phyloP scores from a whole-genome alignment of 2,113 vertebrate genomes.

The human (Homo sapiens) region GRCh38 chr6:41821001-41821500 shows the following conservation, averaged over 20 bases:
- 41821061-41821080: background rate
- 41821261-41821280: background rate
- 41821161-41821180: background rate
- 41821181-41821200: background rate
- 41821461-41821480: background rate
- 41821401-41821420: background rate
- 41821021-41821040: background rate
- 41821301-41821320: background rate
- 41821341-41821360: background rate
- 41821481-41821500: background rate
- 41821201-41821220: background rate
- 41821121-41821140: background rate
- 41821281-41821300: background rate
- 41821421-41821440: background rate
- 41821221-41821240: background rate
- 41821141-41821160: background rate
- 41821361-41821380: background rate
- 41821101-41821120: background rate
- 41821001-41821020: too few species aligned
- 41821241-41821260: background rate
- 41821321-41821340: background rate
- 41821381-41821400: background rate
- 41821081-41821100: background rate
- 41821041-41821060: background rate
- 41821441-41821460: constrained; percentile 29